Base-by-base conservation (phyloP, 2,888 invertebrate species). In the Adineta ricciae region DNA sequence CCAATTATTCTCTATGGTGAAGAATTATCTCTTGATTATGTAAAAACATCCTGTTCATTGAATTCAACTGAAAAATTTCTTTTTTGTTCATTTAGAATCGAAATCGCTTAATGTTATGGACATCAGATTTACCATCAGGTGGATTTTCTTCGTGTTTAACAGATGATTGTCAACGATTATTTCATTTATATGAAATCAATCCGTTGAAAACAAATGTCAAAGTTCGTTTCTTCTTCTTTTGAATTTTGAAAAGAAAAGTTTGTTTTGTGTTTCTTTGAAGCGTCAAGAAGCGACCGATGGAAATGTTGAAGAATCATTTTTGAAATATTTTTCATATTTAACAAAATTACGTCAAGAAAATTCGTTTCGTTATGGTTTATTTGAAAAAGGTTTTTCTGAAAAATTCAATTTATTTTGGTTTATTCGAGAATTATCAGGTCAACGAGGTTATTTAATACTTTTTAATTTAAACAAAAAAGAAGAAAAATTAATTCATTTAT, bases 1-100 rank as follows among this genome's bases (percentile, higher is more conserved):
- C 94, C 95, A 0, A 93, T 96, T 16, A 94, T 95, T 0, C 96
- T 96, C 89, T 94, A 95, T 88, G 96, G 95, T 0, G 95, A 95
- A 90, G 96, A 96, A 92, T 93, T 95, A 84, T 95, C 94, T 16
- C 94, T 95, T 94, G 91, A 52, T 24, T 5, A 52, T 21, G 52
- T 52, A n/a, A n/a, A n/a, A n/a, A n/a, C n/a, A n/a, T n/a, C n/a
- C n/a, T n/a, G n/a, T 21, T 21, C 21, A 16, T 50, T 50, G 19
- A 50, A 50, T 19, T 50, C n/a, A 50, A 50, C 19, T 50, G 19
- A 50, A 50, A 3, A 2, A 2, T 50, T 50, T 50, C 19, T 50
- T 50, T 50, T 52, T 52, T 21, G 21, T 52, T 21, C 21, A 4
- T 52, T 3, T 52, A 52, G 52, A 52, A 52, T 24, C 19, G 4